Evolutionary conservation across 2,888 invertebrate genomes (phyloP), one percentile per base, ranked within the genome.

Genomic region (Drosophila quinaria): DNA sequence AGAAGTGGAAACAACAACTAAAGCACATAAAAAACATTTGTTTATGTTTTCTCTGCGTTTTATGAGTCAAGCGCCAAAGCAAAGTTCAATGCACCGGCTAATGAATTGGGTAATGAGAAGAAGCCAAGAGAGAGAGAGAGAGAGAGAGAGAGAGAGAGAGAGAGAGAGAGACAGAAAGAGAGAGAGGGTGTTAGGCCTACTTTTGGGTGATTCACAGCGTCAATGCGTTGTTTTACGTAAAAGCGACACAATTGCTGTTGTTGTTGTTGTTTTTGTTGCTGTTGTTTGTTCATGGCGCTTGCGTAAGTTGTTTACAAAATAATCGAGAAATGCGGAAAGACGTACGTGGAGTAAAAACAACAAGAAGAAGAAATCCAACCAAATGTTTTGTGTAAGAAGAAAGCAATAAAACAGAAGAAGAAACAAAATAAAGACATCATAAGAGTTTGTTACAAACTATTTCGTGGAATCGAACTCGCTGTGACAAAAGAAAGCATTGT

Each of bases 261-360:
- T 49, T 61, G 47, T 47, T 58, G 65, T 63, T 56, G 61, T 39
- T 64, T 67, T 11, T 55, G 60, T 29, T 64, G 67, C 11, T 50
- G 31, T 17, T 61, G 51, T 10, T 59, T 59, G 62, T 19, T 66
- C 68, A 22, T 61, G 51, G 47, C 56, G 56, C 89, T 87, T 87
- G 90, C 87, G 78, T 90, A 87, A 87, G 90, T 90, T 90, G 87
- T 87, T 87, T 89, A 87, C 90, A 75, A 76, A 64, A 69, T 69
- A 62, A 81, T 72, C 59, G 59, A 70, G 58, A 67, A 52, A 56
- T 44, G 55, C 50, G 65, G 56, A 54, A 50, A 62, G 35, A 55
- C 49, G 62, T 29, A 54, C 15, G 41, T 29, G 13, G 55, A 56
- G 17, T 35, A 67, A 62, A n/a, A n/a, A n/a, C 19, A 19, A 19